phyloP scores from a whole-genome alignment of 2,113 vertebrate genomes.

The Gymnorhina tibicen region DNA sequence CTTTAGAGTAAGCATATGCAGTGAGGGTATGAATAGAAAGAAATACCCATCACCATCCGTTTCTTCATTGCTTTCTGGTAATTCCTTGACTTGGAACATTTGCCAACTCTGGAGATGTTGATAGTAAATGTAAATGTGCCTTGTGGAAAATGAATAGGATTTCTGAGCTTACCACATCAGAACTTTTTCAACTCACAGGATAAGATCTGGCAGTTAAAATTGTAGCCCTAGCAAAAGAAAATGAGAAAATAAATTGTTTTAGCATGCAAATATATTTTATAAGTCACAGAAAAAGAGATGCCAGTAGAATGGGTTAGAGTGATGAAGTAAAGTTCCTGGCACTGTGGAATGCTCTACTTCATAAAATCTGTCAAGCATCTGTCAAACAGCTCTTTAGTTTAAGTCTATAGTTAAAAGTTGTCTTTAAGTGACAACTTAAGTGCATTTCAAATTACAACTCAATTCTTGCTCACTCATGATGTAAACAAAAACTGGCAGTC shows the following conservation, averaged over 20 bases:
- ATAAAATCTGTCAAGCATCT: not conserved
- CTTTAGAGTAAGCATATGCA: not conserved
- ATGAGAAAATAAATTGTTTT: not conserved
- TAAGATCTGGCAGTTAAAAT: not conserved
- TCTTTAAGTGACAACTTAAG: not conserved
- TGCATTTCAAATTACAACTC: not conserved
- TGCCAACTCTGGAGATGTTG: not conserved
- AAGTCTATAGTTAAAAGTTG: not conserved
- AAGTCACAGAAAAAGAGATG: not conserved
- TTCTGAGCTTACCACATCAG: not conserved
- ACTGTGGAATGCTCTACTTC: not conserved
- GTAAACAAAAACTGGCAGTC: not conserved
- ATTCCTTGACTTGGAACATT: not conserved
- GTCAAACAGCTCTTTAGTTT: not conserved
- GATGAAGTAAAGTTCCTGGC: not conserved
- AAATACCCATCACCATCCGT: not conserved
- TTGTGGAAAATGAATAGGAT: not conserved
- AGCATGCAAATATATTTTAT: not conserved
- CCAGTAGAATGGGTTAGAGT: not conserved
- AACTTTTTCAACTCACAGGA: conserved; percentile 4
- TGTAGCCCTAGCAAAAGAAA: not conserved
- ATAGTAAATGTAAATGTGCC: not conserved
- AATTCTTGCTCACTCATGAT: not conserved
- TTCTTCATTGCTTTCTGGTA: not conserved
- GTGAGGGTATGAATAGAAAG: not conserved